Conservation (phyloP, 2,113 vertebrate genomes). For the Aix galericulata region DNA sequence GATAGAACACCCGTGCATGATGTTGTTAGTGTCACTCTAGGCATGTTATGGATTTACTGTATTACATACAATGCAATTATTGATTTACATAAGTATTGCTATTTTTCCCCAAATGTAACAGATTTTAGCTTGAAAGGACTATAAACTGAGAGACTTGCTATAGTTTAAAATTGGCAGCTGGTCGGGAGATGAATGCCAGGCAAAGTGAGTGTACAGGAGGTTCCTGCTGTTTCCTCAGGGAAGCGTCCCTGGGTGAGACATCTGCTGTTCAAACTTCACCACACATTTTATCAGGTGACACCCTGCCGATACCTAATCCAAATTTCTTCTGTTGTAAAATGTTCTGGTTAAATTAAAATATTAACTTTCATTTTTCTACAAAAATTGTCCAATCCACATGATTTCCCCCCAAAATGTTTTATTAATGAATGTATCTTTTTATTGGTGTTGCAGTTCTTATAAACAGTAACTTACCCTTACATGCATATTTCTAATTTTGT, state of each 20-base stretch:
- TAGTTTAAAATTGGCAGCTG: constrained; percentile 91
- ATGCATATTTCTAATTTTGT: constrained; percentile 63
- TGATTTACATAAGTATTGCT: constrained; percentile 79
- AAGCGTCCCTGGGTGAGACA: constrained; percentile 90
- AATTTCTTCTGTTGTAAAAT: constrained; percentile 57
- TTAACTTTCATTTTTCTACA: constrained; percentile 23
- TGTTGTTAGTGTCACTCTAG: constrained; percentile 64
- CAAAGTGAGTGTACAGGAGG: constrained; percentile 89
- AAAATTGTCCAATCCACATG: constrained; percentile 6
- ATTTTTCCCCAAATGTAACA: constrained; percentile 74
- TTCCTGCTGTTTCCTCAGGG: constrained; percentile 91
- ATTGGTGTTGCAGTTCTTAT: neutral
- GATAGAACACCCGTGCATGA: constrained; percentile 18
- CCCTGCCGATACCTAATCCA: constrained; percentile 58
- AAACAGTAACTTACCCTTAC: constrained; percentile 35
- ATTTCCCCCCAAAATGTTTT: neutral
- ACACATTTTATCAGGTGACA: constrained; percentile 81
- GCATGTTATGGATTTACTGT: constrained; percentile 72
- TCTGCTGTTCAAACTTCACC: constrained; percentile 93
- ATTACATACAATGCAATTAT: constrained; percentile 72
- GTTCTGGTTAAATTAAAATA: constrained; percentile 60
- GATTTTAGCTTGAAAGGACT: constrained; percentile 79
- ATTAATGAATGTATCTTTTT: constrained; percentile 38
- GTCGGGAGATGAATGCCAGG: constrained; percentile 90
- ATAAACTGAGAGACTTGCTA: constrained; percentile 77